Percentiles rank a stretch among this genome's conserved stretches.
phyloP scores from a whole-genome alignment of 1,140 invertebrate genomes.

The Phymastichus coffea region DNA sequence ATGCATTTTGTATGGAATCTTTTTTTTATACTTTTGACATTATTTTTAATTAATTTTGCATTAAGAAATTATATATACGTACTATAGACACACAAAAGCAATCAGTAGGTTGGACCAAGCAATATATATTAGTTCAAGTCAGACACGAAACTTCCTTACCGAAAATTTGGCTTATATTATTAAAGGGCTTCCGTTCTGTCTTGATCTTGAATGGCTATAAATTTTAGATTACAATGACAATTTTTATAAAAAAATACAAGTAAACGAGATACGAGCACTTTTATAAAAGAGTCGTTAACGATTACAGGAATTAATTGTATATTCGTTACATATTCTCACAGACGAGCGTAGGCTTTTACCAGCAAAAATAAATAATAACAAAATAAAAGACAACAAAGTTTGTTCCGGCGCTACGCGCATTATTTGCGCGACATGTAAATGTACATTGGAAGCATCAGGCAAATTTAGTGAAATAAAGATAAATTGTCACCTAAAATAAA shows the following conservation, averaged over 20 bases:
- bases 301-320: no score
- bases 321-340: no score
- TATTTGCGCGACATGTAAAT: conserved; percentile 21
- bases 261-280: no score
- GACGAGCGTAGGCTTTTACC: no score
- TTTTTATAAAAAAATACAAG: conserved; percentile 16
- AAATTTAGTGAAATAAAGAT: conserved; percentile 26
- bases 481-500: conserved; percentile 21
- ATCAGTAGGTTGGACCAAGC: not conserved
- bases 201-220: conserved; percentile 13
- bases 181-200: not conserved
- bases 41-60: no score
- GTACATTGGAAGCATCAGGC: conserved; percentile 22
- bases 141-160: no score
- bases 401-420: conserved; percentile 15
- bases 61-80: not conserved
- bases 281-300: no score
- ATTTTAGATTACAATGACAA: not conserved
- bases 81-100: not conserved
- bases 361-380: no score
- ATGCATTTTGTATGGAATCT: conserved; percentile 1
- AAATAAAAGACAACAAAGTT: no score
- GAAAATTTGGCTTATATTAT: no score
- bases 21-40: not conserved
- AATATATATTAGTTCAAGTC: conserved; percentile 20